Percentiles rank a stretch among this genome's conserved stretches.
These are phyloP conservation scores for Sinopyrophorus schimmeli DNA, from an alignment of 2,888 invertebrate genomes.

Conservation along the genomic window DNA sequence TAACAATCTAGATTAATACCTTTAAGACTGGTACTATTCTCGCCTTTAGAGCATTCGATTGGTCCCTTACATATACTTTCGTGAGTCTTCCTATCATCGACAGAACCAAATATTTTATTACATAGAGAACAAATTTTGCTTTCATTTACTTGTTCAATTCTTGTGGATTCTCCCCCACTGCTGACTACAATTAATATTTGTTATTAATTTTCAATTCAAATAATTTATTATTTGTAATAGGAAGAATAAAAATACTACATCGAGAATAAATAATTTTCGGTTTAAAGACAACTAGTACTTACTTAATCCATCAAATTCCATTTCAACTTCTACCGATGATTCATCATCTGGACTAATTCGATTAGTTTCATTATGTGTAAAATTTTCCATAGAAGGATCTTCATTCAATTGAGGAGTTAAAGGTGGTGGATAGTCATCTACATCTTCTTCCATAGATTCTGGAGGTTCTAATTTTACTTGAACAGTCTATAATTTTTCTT, in stretches of 20 bases:
- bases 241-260: neutral
- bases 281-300: neutral
- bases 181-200: too few relatives aligned
- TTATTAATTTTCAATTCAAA: too few relatives aligned
- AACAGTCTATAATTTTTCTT: slow-evolving; percentile 44
- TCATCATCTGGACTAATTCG: neutral
- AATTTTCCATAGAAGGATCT: neutral
- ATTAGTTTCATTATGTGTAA: neutral
- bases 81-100: slow-evolving; percentile 46
- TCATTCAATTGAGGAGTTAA: slow-evolving; percentile 38
- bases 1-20: neutral
- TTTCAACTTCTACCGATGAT: neutral
- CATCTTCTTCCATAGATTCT: slow-evolving; percentile 42
- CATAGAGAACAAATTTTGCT: slow-evolving; percentile 46
- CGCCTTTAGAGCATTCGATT: neutral
- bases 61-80: slow-evolving; percentile 34
- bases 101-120: slow-evolving; percentile 44
- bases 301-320: slow-evolving; percentile 6
- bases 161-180: neutral
- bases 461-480: slow-evolving; percentile 46
- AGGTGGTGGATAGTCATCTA: slow-evolving; percentile 43
- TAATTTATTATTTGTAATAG: too few relatives aligned
- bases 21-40: neutral
- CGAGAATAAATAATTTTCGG: neutral
- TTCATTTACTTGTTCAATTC: slow-evolving; percentile 9